Conservation (phyloP, 2,888 invertebrate genomes). For the Cylindroiulus punctatus region DNA sequence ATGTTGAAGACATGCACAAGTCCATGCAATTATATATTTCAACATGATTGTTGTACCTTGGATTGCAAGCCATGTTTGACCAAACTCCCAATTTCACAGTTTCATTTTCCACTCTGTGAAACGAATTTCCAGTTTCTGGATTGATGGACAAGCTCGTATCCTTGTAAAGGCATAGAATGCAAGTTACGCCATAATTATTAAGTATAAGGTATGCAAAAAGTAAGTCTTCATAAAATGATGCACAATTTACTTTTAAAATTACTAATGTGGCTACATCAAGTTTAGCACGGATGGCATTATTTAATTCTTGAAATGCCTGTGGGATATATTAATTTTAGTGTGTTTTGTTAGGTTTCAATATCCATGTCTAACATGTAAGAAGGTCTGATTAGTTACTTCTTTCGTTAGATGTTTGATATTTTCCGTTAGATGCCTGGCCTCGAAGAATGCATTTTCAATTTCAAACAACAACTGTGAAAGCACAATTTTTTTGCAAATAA, state of each 20-base stretch:
- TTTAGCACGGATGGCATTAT: background rate
- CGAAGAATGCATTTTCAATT: constrained; percentile 7
- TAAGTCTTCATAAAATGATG: background rate
- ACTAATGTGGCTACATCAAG: background rate
- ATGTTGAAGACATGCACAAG: no score
- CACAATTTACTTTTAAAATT: background rate
- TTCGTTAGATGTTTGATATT: background rate
- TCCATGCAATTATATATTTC: background rate
- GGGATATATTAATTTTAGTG: background rate
- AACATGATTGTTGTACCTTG: background rate
- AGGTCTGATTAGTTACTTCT: background rate
- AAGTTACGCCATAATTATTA: background rate
- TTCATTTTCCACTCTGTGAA: constrained; percentile 4
- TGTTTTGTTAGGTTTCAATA: background rate
- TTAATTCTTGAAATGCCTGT: constrained; percentile 20
- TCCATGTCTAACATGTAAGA: background rate
- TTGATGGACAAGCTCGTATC: constrained; percentile 5
- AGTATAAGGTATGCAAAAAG: background rate
- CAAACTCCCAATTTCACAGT: constrained; percentile 36
- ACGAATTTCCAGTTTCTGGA: constrained; percentile 47
- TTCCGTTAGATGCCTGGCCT: constrained; percentile 2
- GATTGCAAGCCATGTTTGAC: constrained; percentile 50
- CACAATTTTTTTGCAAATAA: no score
- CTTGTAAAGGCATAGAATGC: background rate
- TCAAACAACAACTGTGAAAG: constrained; percentile 2